A percentile compares a stretch with the other conserved stretches of the same genome.
phyloP scores from a whole-genome alignment of 2,797 vertebrate genomes.

The Esox masquinongy region DNA sequence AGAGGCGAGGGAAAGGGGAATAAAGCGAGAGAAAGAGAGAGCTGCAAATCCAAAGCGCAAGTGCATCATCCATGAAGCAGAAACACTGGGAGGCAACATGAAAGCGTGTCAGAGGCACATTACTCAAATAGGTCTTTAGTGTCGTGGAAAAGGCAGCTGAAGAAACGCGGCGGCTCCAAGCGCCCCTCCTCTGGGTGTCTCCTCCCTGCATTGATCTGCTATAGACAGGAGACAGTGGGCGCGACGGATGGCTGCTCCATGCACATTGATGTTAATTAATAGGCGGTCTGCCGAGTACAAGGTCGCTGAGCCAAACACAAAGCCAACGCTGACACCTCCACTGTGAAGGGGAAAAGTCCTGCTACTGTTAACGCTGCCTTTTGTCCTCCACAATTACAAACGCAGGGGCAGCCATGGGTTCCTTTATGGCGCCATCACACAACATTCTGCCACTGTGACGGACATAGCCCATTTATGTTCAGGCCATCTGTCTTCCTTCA shows the following conservation, averaged over 20 bases:
- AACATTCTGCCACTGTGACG: constrained; percentile 5
- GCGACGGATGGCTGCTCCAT: constrained; percentile 32
- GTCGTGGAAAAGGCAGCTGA: constrained; percentile 40
- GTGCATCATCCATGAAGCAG: constrained; percentile 40
- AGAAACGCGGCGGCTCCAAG: constrained; percentile 9
- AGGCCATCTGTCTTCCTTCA: neutral
- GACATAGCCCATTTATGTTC: neutral
- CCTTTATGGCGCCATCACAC: neutral
- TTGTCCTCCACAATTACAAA: constrained; percentile 37
- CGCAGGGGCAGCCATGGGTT: constrained; percentile 15
- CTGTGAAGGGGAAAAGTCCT: constrained; percentile 44
- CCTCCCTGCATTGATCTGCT: constrained; percentile 43
- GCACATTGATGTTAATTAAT: constrained; percentile 67
- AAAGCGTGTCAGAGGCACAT: constrained; percentile 35
- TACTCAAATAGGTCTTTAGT: constrained; percentile 57
- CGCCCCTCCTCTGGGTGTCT: constrained; percentile 19
- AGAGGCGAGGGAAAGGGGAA: constrained; percentile 19
- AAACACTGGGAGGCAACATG: constrained; percentile 38
- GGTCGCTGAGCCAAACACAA: constrained; percentile 66
- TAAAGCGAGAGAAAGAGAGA: constrained; percentile 19
- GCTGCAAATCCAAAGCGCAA: neutral
- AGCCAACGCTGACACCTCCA: constrained; percentile 55
- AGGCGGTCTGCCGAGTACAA: constrained; percentile 66
- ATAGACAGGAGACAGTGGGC: constrained; percentile 30
- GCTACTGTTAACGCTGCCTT: constrained; percentile 42